phyloP scores from a whole-genome alignment of 2,797 vertebrate species.

The Myotis pilosus region DNA sequence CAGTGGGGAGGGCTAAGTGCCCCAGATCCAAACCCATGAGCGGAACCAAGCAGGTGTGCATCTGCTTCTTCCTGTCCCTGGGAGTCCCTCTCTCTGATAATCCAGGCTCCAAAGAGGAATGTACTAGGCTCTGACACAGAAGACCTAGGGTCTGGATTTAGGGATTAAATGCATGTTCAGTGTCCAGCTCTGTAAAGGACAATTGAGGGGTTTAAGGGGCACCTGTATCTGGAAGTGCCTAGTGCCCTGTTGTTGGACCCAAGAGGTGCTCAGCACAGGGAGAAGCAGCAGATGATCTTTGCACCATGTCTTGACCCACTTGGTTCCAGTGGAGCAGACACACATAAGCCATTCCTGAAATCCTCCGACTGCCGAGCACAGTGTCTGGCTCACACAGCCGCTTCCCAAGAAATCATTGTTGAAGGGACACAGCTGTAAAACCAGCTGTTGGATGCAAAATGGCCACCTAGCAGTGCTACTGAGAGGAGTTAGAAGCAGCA shows the following conservation, averaged over 20 bases:
- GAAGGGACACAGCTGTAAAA: not conserved
- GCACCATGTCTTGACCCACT: not conserved
- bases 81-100: not conserved
- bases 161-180: not conserved
- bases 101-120: not conserved
- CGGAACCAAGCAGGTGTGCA: not conserved
- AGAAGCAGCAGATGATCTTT: not conserved
- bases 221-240: not conserved
- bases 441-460: not conserved
- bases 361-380: not conserved
- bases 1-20: not conserved
- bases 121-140: not conserved
- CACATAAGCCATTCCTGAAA: not conserved
- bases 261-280: not conserved
- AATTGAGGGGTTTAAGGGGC: not conserved
- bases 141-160: not conserved
- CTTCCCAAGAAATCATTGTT: not conserved
- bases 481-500: too few relatives aligned
- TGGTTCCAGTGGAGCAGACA: not conserved
- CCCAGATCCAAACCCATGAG: not conserved
- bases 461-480: not conserved
- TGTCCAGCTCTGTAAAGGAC: not conserved
- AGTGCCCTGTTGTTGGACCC: fast-evolving
- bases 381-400: not conserved
- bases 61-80: not conserved